Evolutionary conservation across 2,797 vertebrate species (phyloP), one percentile per base, ranked within the genome.

Genomic region (Eulemur mongoz): DNA sequence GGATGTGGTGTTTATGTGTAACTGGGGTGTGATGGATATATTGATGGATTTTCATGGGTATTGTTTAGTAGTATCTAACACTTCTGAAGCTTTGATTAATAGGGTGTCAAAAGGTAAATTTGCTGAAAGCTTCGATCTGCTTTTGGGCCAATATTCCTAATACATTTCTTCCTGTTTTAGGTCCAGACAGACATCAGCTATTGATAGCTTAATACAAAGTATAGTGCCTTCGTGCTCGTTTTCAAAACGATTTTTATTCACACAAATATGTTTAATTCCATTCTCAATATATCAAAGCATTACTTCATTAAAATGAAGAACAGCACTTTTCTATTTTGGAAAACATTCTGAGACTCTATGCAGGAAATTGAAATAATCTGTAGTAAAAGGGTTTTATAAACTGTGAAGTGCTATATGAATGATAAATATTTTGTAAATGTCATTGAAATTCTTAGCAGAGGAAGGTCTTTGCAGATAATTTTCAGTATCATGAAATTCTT

Each of bases 401-500:
- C 30, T 91, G 14, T 67, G 27, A 85, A 61, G 23, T 69, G 38
- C 85, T 80, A 6, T 87, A 30, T 75, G 78, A 92, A 50, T 88
- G 73, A 85, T 85, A 75, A 85, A 70, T 96, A 89, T 22, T n/a
- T 14, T 54, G 11, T 86, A n/a, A 87, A 93, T 69, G 86, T 79
- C 52, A 23, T 86, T 95, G 83, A 25, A 57, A 90, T 89, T 89
- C 82, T 93, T 95, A 72, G 40, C 38, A 95, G n/a, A 65, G 17
- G 7, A 78, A 83, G 15, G 11, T 75, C 43, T 92, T 57, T 63
- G n/a, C 8, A 73, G 54, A 54, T 75, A 82, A 63, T 78, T 84
- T 52, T 32, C 38, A n/a, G 27, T 65, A 59, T 48, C 40, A 35
- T 75, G 25, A 93, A 93, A 70, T 57, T 92, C 3, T 91, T 65